phyloP scores from a whole-genome alignment of 2,888 invertebrate species.

The Tetanocera ferruginea region DNA sequence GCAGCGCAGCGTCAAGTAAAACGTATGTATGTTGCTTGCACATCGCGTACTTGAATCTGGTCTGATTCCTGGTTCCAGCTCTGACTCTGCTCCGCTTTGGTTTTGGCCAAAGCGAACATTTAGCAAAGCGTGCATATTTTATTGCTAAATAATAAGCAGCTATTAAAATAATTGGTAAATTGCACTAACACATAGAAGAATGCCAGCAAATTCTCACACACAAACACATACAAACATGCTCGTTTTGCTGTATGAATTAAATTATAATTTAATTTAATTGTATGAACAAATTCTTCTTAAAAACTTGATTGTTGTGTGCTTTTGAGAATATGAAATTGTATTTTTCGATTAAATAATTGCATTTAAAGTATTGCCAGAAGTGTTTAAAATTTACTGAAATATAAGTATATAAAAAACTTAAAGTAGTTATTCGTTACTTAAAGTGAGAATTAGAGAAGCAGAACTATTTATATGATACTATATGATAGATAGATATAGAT shows the following conservation, averaged over 20 bases:
- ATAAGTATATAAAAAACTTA: too few relatives aligned
- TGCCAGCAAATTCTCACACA: neutral
- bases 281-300: neutral
- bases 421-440: too few relatives aligned
- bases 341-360: neutral
- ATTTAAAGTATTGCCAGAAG: neutral
- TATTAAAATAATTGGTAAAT: conserved; percentile 65
- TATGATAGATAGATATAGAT: too few relatives aligned
- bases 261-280: conserved; percentile 20
- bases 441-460: too few relatives aligned
- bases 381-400: too few relatives aligned
- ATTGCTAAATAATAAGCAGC: conserved; percentile 64
- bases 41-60: neutral
- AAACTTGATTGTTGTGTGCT: neutral
- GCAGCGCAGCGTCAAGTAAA: neutral
- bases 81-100: neutral
- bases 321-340: neutral
- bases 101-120: conserved; percentile 15
- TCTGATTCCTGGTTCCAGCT: neutral
- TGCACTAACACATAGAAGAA: conserved; percentile 36
- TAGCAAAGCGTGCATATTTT: conserved; percentile 53
- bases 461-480: too few relatives aligned
- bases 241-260: neutral
- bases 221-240: neutral
- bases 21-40: neutral